Base-by-base conservation (phyloP, 2,797 vertebrate genomes). In the Galaxias olidus region DNA sequence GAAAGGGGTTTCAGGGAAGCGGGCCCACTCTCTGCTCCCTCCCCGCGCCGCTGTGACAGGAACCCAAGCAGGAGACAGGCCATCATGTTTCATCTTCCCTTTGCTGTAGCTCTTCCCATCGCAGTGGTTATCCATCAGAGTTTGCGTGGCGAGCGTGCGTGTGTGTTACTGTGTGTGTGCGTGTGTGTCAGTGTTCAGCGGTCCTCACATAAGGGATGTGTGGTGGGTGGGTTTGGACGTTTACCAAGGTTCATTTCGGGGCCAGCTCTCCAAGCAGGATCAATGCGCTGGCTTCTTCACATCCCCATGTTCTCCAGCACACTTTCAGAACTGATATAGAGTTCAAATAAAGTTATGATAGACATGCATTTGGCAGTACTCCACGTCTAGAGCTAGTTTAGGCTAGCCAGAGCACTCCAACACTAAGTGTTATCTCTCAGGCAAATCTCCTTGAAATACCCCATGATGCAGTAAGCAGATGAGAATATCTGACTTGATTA, bases 261-360 rank as follows among this genome's bases (percentile, higher is more conserved):
- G 75, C 73, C 69, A 51, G 30, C 14, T 78, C 68, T 74, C 69
- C 73, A 82, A 80, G 70, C 46, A 87, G 66, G 73, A 89, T 86
- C 84, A 86, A 87, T 87, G 87, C 76, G 71, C 70, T 57, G 65
- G 78, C 82, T 82, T 61, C 56, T 53, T n/a, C 10, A 45, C 9
- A 14, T 7, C 30, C 1, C 12, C 9, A 19, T 20, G 8, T 20
- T 55, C 19, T 8, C 50, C 63, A 66, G 63, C 72, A 48, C 11
- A 67, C 0, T 19, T 63, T 69, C 11, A 47, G 8, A 11, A 47
- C 11, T 14, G 11, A 47, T 47, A 12, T 12, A 46, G 9, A 14
- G 4, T 12, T 12, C 46, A 47, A 47, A 12, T 4, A 47, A 30
- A 30, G 30, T 30, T 6, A 30, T 6, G 6, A 30, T 30, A 30